Evolutionary conservation across 2,797 vertebrate genomes (phyloP), one percentile per base, ranked within the genome.

Genomic region (Knipowitschia caucasica): DNA sequence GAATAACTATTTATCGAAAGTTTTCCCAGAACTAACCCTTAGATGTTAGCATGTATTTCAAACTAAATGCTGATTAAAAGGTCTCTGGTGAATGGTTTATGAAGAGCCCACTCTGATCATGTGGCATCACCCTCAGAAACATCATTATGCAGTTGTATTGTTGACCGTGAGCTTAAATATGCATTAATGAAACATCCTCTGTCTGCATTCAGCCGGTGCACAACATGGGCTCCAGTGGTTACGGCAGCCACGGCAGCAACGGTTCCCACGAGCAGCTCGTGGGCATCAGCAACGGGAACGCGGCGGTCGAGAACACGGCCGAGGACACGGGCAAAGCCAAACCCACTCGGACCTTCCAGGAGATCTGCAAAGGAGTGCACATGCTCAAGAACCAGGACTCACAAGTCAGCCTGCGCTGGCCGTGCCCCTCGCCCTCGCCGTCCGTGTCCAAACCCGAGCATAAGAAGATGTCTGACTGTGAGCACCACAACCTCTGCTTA

Each of bases 241-340:
- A 98, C 1, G 94, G 93, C 17, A 98, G 95, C 88, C 96, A 94
- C 0, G 84, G 93, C 49, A 99, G 95, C 87, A 98, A 94, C 0
- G 86, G 80, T 12, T 87, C 86, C 33, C 84, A 86, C 0, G 94
- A 95, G 57, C 93, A 93, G 25, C 84, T 91, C 50, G 85, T 94
- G 86, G 95, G 94, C 50, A 88, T 94, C 73, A 88, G 93, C 81
- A 90, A 91, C 0, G 90, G 91, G 8, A 93, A 92, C 5, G 60
- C 66, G 31, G 83, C 83, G 0, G 71, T 68, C 0, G 78, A 42
- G 11, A 71, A 56, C 30, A 5, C 56, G 0, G 50, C 64, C 2
- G 94, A 95, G 52, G 93, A 94, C 9, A 77, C 64, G 0, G 35
- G 62, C 25, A 91, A 67, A 64, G 80, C 82, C 63, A 95, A 92